These are phyloP conservation scores for Bombycilla garrulus DNA, from an alignment of 2,113 vertebrate species.

Conservation along the genomic window DNA sequence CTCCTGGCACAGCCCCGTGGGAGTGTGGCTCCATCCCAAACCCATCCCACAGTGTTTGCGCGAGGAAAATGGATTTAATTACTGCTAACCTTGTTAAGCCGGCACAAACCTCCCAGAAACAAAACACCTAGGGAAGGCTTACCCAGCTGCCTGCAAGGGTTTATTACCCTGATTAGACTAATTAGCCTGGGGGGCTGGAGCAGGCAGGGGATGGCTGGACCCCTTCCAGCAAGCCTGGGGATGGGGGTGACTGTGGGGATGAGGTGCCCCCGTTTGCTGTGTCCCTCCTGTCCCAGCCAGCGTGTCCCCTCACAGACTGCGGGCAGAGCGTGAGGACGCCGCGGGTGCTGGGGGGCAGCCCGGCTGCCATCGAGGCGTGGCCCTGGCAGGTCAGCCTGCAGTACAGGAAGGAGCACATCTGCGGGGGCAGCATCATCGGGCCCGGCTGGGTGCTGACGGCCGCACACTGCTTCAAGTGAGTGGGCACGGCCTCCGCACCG, in stretches of 20 bases:
- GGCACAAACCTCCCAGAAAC: background rate
- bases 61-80: background rate
- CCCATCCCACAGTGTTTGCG: fast-evolving
- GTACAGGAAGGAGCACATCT: constrained; percentile 78
- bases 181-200: background rate
- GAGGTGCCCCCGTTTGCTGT: fast-evolving
- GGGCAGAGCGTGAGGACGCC: constrained; percentile 52
- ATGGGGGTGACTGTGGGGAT: fast-evolving
- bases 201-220: background rate
- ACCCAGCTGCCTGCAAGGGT: background rate
- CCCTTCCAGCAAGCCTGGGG: background rate
- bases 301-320: constrained; percentile 67
- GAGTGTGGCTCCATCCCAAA: background rate
- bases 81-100: background rate
- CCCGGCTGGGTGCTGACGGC: constrained; percentile 80
- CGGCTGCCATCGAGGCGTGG: constrained; percentile 78
- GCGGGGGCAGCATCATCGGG: constrained; percentile 86
- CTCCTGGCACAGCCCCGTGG: fast-evolving
- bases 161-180: background rate
- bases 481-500: no score
- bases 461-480: constrained; percentile 85
- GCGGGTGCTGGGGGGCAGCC: constrained; percentile 82
- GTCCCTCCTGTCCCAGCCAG: background rate
- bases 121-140: background rate
- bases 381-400: constrained; percentile 94